A percentile compares a stretch with the other conserved stretches of the same genome.
Evolutionary conservation across 2,113 vertebrate species (phyloP).

Genomic region (Pimephales promelas): DNA sequence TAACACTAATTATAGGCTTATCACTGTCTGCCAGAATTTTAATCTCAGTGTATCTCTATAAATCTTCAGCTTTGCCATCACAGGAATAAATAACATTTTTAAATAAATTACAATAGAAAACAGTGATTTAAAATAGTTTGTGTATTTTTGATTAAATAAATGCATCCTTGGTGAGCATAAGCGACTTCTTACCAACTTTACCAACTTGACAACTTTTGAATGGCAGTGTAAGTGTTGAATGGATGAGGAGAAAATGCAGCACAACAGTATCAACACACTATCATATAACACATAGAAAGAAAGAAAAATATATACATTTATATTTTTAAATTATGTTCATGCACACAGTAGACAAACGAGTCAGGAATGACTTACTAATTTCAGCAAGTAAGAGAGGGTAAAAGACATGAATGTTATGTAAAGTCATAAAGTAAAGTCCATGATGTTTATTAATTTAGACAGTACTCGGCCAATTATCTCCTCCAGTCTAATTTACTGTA

Average conservation of each 20-base stretch:
- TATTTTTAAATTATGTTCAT: too few relatives aligned
- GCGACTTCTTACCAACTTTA: too few relatives aligned
- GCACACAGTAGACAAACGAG: background rate
- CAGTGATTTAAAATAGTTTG: background rate
- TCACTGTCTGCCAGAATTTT: too few relatives aligned
- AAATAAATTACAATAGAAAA: background rate
- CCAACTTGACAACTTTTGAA: too few relatives aligned
- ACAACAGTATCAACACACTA: background rate
- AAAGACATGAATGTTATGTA: background rate
- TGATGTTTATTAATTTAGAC: constrained; percentile 29
- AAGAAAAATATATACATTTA: too few relatives aligned
- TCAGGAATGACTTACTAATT: background rate
- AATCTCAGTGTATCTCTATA: background rate
- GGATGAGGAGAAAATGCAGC: background rate
- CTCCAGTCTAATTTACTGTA: background rate
- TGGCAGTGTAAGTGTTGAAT: background rate
- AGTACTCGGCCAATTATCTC: constrained; percentile 7
- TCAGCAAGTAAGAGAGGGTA: background rate
- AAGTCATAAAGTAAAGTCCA: background rate
- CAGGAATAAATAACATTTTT: background rate
- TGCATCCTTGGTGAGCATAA: too few relatives aligned
- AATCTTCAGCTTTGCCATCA: background rate
- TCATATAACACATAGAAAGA: background rate
- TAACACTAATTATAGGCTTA: too few relatives aligned
- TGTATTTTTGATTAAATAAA: too few relatives aligned